Evolutionary conservation across 2,797 vertebrate genomes (phyloP).

Genomic region (Iguana delicatissima): DNA sequence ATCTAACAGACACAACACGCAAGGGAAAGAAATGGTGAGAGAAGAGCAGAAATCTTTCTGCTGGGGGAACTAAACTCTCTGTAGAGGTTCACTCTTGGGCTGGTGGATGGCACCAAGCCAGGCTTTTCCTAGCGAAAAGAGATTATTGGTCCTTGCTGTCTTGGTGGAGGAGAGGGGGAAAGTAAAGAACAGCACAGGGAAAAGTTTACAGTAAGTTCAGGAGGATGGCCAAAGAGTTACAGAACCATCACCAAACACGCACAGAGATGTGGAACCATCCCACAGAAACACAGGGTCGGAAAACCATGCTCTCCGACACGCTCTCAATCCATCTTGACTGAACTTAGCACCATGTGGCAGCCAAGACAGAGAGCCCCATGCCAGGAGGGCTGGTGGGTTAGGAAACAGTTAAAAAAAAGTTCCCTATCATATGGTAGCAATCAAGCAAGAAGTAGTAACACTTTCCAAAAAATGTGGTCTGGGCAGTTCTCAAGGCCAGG

Average conservation of each 20-base stretch:
- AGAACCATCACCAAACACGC: background rate
- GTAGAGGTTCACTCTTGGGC: too few relatives aligned
- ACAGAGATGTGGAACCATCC: background rate
- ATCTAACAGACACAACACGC: background rate
- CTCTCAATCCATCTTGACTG: background rate
- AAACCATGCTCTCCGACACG: background rate
- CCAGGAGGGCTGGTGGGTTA: background rate
- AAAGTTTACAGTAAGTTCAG: background rate
- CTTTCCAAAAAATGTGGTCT: background rate
- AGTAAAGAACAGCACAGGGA: background rate
- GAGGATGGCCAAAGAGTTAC: background rate
- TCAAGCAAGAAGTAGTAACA: background rate
- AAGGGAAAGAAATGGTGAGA: too few relatives aligned
- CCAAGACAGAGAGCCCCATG: background rate
- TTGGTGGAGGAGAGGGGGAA: too few relatives aligned
- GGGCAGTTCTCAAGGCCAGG: background rate
- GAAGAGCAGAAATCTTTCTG: background rate
- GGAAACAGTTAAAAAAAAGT: background rate
- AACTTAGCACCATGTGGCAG: too few relatives aligned
- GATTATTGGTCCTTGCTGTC: background rate
- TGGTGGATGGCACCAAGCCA: background rate
- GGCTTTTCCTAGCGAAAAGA: background rate
- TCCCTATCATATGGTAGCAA: background rate
- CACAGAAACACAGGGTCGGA: background rate
- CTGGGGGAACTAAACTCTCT: background rate